Percentiles rank a stretch among this genome's conserved stretches.
Evolutionary conservation across 2,888 invertebrate species (phyloP).

Genomic region (Minunthozetes semirufus): DNA sequence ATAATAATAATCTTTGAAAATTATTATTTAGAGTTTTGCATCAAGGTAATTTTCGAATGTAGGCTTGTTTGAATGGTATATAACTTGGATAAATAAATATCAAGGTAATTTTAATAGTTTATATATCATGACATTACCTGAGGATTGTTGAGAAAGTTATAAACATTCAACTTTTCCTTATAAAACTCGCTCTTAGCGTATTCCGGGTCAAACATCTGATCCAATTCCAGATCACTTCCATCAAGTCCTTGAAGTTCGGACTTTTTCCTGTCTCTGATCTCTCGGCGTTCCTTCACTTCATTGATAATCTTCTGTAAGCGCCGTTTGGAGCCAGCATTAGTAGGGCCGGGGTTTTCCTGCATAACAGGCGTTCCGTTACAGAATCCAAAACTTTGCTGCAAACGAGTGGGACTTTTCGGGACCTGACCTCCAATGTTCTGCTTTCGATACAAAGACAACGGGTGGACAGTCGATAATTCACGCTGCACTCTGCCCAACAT

Average conservation of each 20-base stretch:
- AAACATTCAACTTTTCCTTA: slow-evolving; percentile 32
- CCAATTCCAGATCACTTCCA: neutral
- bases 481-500: slow-evolving; percentile 12
- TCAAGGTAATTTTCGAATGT: no score
- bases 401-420: no score
- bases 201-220: neutral
- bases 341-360: neutral
- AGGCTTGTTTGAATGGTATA: no score
- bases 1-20: no score
- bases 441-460: neutral
- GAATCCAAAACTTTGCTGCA: no score
- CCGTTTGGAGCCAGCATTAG: neutral
- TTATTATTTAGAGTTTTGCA: no score
- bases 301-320: neutral
- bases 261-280: slow-evolving; percentile 18
- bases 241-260: neutral
- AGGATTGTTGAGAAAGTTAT: slow-evolving; percentile 33
- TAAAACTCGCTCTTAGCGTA: slow-evolving; percentile 19
- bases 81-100: no score
- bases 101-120: no score
- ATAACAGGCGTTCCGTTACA: neutral
- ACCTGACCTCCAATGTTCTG: neutral
- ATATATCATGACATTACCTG: neutral
- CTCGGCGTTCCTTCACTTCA: slow-evolving; percentile 20
- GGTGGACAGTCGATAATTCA: slow-evolving; percentile 10